These are phyloP conservation scores for Otus scops DNA, from an alignment of 2,797 vertebrate genomes.

Conservation along the genomic window DNA sequence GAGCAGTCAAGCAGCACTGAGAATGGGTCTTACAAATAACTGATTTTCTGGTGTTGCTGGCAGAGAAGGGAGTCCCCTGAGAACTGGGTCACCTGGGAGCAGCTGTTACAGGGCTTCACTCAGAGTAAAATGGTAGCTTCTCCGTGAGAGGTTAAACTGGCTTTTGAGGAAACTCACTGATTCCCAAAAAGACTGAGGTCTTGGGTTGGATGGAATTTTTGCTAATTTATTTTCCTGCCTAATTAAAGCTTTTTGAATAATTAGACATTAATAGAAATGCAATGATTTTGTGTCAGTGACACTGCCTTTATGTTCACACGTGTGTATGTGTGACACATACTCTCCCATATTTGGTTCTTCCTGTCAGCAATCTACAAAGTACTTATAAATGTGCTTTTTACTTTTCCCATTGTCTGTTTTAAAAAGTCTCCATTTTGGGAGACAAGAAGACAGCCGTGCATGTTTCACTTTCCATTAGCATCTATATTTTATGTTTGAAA, in stretches of 20 bases:
- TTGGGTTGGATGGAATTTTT: not conserved
- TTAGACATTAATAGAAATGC: not conserved
- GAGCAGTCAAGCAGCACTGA: not conserved
- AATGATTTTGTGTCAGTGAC: not conserved
- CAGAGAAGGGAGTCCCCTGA: not conserved
- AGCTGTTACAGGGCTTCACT: not conserved
- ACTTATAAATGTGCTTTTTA: constrained; percentile 13
- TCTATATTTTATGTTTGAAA: constrained; percentile 66
- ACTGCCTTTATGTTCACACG: not conserved
- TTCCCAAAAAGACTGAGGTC: not conserved
- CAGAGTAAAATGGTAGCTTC: not conserved
- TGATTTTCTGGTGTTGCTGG: not conserved
- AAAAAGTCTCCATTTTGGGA: constrained; percentile 37
- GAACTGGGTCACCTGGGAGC: not conserved
- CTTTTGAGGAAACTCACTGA: not conserved
- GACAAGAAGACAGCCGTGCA: constrained; percentile 11
- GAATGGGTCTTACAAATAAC: not conserved
- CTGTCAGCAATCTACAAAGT: not conserved
- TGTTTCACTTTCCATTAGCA: constrained; percentile 62
- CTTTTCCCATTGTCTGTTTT: constrained; percentile 30
- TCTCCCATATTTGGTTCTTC: not conserved
- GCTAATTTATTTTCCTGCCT: not conserved
- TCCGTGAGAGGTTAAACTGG: not conserved
- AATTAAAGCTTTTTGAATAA: not conserved
- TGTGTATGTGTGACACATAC: not conserved